Evolutionary conservation across 2,797 vertebrate species (phyloP).

Genomic region (Epinephelus malabaricus): DNA sequence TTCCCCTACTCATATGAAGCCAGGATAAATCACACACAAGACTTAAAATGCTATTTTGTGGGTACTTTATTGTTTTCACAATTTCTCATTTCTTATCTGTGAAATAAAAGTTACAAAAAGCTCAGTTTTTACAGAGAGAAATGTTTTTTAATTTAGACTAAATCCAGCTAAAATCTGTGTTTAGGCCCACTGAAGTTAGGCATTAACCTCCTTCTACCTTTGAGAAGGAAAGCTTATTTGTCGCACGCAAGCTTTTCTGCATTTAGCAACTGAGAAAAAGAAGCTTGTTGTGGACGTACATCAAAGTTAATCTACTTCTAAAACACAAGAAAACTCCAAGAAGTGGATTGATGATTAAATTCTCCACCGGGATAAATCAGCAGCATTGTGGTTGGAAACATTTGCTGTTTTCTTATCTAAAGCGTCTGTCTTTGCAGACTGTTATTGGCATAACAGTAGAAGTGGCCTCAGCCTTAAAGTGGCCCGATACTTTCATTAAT

Average conservation of each 20-base stretch:
- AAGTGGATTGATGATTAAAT: constrained; percentile 30
- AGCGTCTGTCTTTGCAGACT: constrained; percentile 16
- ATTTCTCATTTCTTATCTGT: too few species aligned
- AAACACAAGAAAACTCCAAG: constrained; percentile 25
- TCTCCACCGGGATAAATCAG: constrained; percentile 19
- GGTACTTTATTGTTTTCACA: too few species aligned
- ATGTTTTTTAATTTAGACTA: too few species aligned
- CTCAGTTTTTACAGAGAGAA: too few species aligned
- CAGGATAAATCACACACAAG: too few species aligned
- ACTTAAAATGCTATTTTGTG: too few species aligned
- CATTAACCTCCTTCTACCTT: neutral
- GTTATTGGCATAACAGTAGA: constrained; percentile 33
- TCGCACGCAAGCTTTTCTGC: neutral
- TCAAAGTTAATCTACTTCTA: constrained; percentile 20
- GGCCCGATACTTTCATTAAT: constrained; percentile 68
- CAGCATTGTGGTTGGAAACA: constrained; percentile 2
- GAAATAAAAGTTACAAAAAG: too few species aligned
- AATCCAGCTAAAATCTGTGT: neutral
- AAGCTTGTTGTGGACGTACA: neutral
- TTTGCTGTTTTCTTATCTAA: neutral
- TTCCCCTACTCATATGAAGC: too few species aligned
- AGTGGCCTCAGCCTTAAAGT: constrained; percentile 54
- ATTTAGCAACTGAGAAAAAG: neutral
- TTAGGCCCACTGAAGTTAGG: neutral
- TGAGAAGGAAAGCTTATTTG: neutral